A percentile compares a stretch with the other conserved stretches of the same genome.
Evolutionary conservation across 2,888 invertebrate genomes (phyloP).

Genomic region (Drosophila anomelani): DNA sequence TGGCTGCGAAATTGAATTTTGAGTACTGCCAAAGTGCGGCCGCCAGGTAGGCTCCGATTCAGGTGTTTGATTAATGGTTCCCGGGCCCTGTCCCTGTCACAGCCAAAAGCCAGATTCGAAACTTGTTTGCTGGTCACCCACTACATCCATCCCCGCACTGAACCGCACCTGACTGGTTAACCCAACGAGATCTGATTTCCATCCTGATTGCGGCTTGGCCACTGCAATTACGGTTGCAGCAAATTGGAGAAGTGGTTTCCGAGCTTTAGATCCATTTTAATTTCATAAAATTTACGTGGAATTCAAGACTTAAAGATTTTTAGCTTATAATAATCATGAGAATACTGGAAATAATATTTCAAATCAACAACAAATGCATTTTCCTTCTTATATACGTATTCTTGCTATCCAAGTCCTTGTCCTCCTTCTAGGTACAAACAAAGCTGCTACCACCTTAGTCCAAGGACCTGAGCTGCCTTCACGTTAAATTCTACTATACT

Average conservation of each 20-base stretch:
- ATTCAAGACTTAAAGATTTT: no score
- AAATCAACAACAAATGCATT: not conserved
- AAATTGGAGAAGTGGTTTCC: slow-evolving; percentile 1
- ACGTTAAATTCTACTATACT: slow-evolving; percentile 25
- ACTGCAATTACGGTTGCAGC: not conserved
- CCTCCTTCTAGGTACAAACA: not conserved
- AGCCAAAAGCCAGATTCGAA: slow-evolving; percentile 9
- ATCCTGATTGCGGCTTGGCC: not conserved
- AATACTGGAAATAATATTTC: not conserved
- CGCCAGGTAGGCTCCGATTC: slow-evolving; percentile 34
- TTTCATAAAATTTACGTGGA: not conserved
- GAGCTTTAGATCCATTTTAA: not conserved
- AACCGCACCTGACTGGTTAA: not conserved
- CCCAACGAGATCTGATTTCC: slow-evolving; percentile 10
- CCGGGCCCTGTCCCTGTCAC: slow-evolving; percentile 1
- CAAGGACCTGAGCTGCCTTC: not conserved
- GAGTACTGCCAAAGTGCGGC: slow-evolving; percentile 28
- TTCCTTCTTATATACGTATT: not conserved
- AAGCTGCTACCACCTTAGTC: not conserved
- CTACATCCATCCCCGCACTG: not conserved
- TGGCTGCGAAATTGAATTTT: slow-evolving; percentile 49
- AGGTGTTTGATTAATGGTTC: slow-evolving; percentile 52
- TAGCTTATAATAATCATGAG: not conserved
- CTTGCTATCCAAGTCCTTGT: not conserved
- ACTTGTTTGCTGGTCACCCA: slow-evolving; percentile 14